Percentiles rank a stretch among this genome's conserved stretches.
phyloP scores from a whole-genome alignment of 2,113 vertebrate species.

The Cheilinus undulatus region DNA sequence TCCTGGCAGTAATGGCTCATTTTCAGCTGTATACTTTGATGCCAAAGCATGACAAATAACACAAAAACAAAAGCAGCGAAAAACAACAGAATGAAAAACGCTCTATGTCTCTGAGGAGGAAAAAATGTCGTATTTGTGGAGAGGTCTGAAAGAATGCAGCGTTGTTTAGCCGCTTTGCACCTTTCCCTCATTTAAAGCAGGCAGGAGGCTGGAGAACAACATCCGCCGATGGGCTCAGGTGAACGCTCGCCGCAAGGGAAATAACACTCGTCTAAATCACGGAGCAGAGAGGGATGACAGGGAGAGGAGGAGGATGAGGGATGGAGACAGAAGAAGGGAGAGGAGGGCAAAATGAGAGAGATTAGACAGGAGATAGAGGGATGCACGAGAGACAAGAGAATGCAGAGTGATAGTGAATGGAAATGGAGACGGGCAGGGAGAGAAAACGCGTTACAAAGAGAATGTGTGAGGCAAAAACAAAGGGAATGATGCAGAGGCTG shows the following conservation, averaged over 20 bases:
- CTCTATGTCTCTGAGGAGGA: neutral
- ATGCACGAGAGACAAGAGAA: neutral
- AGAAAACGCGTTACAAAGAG: neutral
- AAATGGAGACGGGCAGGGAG: neutral
- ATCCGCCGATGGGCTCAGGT: slow-evolving; percentile 35
- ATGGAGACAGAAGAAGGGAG: slow-evolving; percentile 3
- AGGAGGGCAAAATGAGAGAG: neutral
- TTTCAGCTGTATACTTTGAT: neutral
- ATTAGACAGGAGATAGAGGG: slow-evolving; percentile 5
- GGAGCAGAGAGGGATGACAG: slow-evolving; percentile 35
- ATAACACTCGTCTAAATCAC: slow-evolving; percentile 51
- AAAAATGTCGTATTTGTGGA: neutral
- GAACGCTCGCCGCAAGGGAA: slow-evolving; percentile 41
- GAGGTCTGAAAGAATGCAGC: slow-evolving; percentile 6
- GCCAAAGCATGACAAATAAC: slow-evolving; percentile 13
- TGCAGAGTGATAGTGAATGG: neutral
- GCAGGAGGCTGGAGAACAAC: slow-evolving; percentile 13
- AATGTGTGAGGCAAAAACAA: neutral
- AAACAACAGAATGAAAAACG: slow-evolving; percentile 16
- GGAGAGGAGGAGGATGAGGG: slow-evolving; percentile 4
- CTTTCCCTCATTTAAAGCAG: slow-evolving; percentile 11
- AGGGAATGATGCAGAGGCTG: slow-evolving; percentile 4
- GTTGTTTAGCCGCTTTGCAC: slow-evolving; percentile 26
- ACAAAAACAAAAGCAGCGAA: slow-evolving; percentile 3
- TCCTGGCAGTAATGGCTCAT: neutral